Evolutionary conservation across 2,797 vertebrate species (phyloP).

Genomic region (Girardinus metallicus): DNA sequence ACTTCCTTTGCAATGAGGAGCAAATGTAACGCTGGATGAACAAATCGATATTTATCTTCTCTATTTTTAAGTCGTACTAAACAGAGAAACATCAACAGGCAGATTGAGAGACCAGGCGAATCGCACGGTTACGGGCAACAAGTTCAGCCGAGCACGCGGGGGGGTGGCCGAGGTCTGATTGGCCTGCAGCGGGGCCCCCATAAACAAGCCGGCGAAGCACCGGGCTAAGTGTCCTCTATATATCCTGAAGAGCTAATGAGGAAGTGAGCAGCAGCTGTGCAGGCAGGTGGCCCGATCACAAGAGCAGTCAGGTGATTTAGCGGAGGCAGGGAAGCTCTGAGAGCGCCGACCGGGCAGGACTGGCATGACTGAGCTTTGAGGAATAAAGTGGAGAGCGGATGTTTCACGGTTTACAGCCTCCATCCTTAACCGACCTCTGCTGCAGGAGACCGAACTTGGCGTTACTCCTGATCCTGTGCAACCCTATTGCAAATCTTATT

Average conservation of each 20-base stretch:
- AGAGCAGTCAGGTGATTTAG: constrained; percentile 54
- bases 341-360: constrained; percentile 29
- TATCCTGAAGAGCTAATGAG: constrained; percentile 52
- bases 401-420: background rate
- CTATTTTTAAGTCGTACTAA: background rate
- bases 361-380: constrained; percentile 35
- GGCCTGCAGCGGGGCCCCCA: constrained; percentile 11
- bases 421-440: background rate
- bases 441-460: background rate
- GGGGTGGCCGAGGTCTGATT: background rate
- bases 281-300: constrained; percentile 66
- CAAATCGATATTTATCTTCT: background rate
- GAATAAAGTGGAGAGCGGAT: constrained; percentile 18
- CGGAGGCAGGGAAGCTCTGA: constrained; percentile 33
- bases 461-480: background rate
- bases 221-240: constrained; percentile 32
- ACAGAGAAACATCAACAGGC: background rate
- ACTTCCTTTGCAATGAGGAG: background rate
- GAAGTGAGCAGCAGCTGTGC: constrained; percentile 63
- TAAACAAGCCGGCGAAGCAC: constrained; percentile 28
- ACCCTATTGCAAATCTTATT: background rate
- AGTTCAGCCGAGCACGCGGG: background rate
- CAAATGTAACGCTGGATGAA: too few relatives aligned
- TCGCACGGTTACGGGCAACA: constrained; percentile 19
- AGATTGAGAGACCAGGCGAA: background rate